Evolutionary conservation across 1,140 invertebrate species (phyloP), one percentile per base, ranked within the genome.

Genomic region (Arctopsyche grandis): DNA sequence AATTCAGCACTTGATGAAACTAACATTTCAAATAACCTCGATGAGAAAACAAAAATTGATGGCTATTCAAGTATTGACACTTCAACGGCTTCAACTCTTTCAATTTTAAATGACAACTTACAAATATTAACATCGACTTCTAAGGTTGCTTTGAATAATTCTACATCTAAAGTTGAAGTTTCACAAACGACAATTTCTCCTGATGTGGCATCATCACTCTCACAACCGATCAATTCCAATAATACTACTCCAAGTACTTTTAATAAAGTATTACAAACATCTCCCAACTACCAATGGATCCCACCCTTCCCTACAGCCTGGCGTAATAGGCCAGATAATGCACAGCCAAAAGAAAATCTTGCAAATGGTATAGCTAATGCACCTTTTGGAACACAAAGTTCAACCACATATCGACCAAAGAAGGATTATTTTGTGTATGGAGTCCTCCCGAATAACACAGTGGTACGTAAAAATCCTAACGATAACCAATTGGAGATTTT

Each of bases 391-490:
- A 86, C 85, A 29, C 83, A 83, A 78, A 86, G 85, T 81, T 85
- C 87, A 19, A 85, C 81, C 16, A 70, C 86, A 71, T 86, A 85
- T 29, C 81, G 74, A 81, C 90, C 92, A 78, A 88, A 90, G 84
- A 90, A 90, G 84, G 92, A 93, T 87, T 93, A 92, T 85, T 88
- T 90, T 69, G 90, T 93, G 79, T 93, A 93, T 84, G 93, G 92
- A 83, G 92, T 93, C 82, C 90, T 93, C 82, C 91, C 92, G 26
- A 93, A 93, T 85, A 93, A 93, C 85, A 93, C 93, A 60, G 92
- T 93, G 83, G 91, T 93, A 83, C 90, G 92, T 84, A 93, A 93
- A 87, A 89, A 91, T 78, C 92, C 92, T 79, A 91, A 91, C 84
- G 90, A 91, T 83, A 90, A 91, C 84, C 83, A 90, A 83, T 89